These are phyloP conservation scores for Icerya purchasi DNA, from an alignment of 2,888 invertebrate species.

Conservation along the genomic window DNA sequence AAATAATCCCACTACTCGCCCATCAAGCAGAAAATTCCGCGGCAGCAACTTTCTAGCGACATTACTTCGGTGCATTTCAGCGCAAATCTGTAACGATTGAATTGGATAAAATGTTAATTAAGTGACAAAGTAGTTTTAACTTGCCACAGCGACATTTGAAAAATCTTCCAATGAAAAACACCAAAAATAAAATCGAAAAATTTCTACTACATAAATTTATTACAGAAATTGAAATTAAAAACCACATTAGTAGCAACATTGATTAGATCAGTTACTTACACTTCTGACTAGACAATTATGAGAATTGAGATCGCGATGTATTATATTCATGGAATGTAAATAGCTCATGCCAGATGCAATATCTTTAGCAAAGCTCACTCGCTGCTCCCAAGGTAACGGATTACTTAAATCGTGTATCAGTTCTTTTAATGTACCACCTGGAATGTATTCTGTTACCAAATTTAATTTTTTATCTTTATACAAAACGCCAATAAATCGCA, in stretches of 20 bases:
- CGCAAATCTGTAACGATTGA: no score
- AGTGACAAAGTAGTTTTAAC: no score
- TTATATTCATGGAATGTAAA: constrained; percentile 81
- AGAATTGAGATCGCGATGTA: constrained; percentile 85
- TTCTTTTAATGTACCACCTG: constrained; percentile 73
- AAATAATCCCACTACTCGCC: no score
- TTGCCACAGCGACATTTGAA: no score
- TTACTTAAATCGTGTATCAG: constrained; percentile 51
- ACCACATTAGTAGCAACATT: not conserved
- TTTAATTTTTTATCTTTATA: constrained; percentile 81
- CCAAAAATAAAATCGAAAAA: no score
- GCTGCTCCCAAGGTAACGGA: constrained; percentile 52
- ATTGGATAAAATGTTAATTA: no score
- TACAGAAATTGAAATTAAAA: no score
- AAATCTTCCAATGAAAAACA: no score
- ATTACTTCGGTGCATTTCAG: no score
- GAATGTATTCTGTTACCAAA: constrained; percentile 78
- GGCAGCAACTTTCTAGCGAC: no score
- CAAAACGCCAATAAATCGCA: constrained; percentile 76
- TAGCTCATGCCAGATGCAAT: constrained; percentile 87
- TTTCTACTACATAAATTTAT: no score
- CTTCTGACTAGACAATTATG: constrained; percentile 82
- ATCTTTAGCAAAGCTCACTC: constrained; percentile 70
- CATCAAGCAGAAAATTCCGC: no score
- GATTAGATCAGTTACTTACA: constrained; percentile 26